Base-by-base conservation (phyloP, 2,888 invertebrate species). In the Dioctria rufipes region DNA sequence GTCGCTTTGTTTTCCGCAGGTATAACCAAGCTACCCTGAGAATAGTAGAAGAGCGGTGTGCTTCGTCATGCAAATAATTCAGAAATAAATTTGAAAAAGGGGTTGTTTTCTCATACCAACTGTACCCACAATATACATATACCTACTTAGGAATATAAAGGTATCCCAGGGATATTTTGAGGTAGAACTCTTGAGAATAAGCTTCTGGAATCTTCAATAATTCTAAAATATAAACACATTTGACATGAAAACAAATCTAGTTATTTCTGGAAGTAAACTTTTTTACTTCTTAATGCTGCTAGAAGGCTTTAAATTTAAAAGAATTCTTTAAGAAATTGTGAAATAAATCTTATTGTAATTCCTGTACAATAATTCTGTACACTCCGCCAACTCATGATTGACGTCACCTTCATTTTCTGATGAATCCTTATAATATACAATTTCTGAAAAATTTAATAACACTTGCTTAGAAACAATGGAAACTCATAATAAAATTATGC, bases 11-110 rank as follows among this genome's bases (percentile, higher is more conserved):
- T 58, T 8, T 58, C 8, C 11, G 5, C 58, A 58, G 58, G 58
- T 58, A 58, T 5, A 58, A 5, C 5, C 25, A 58, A 58, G 46
- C 46, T 46, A 46, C 46, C 46, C 58, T 58, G 51, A 51, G 51
- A 11, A 9, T 9, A 58, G 46, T 5, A 5, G 5, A 11, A n/a
- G 1, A 58, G 11, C 11, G 11, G 58, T n/a, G 11, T 58, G 58
- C 58, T 58, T 13, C 58, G 5, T 58, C 58, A 58, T 58, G 58
- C 58, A 58, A 58, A 58, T 58, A 58, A 58, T 58, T 58, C 58
- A 11, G 58, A 13, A 8, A 58, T 58, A 58, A 58, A 58, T 58
- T 58, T 58, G 5, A 13, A 58, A 58, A 46, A 46, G 46, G 46
- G 58, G 58, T 8, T 4, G 5, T 13, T 58, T 3, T 13, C n/a